Percentiles rank a stretch among this genome's conserved stretches.
phyloP scores from a whole-genome alignment of 2,113 vertebrate species.

The Etia nguti region DNA sequence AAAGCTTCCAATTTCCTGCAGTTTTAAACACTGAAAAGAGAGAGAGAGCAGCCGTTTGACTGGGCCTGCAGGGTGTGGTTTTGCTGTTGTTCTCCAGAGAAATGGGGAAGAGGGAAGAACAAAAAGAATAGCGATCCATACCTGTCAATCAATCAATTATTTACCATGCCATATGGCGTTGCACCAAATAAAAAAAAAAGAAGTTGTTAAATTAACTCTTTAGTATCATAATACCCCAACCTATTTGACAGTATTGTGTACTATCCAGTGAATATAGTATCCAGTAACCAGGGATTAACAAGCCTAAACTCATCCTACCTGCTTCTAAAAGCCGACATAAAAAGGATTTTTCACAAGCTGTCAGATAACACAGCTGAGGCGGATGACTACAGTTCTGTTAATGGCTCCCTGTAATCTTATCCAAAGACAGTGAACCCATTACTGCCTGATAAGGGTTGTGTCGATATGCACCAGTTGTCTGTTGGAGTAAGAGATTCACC shows the following conservation, averaged over 20 bases:
- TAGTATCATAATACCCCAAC: not conserved
- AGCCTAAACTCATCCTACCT: not conserved
- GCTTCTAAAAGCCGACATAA: not conserved
- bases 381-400: not conserved
- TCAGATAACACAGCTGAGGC: not conserved
- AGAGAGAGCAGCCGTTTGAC: not conserved
- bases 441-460: not conserved
- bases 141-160: conserved; percentile 35
- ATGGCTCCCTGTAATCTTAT: conserved; percentile 3
- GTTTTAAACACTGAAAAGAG: not conserved
- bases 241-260: not conserved
- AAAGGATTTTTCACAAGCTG: not conserved
- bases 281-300: not conserved
- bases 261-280: not conserved
- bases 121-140: conserved; percentile 13
- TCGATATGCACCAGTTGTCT: not conserved
- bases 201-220: not conserved
- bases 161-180: not conserved
- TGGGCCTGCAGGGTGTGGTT: not conserved
- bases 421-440: not conserved
- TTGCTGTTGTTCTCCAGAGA: not conserved
- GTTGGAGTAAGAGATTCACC: not conserved
- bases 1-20: not conserved
- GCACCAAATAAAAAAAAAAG: not conserved
- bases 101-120: not conserved